Conservation (phyloP, 2,113 vertebrate species). For the Misgurnus anguillicaudatus region DNA sequence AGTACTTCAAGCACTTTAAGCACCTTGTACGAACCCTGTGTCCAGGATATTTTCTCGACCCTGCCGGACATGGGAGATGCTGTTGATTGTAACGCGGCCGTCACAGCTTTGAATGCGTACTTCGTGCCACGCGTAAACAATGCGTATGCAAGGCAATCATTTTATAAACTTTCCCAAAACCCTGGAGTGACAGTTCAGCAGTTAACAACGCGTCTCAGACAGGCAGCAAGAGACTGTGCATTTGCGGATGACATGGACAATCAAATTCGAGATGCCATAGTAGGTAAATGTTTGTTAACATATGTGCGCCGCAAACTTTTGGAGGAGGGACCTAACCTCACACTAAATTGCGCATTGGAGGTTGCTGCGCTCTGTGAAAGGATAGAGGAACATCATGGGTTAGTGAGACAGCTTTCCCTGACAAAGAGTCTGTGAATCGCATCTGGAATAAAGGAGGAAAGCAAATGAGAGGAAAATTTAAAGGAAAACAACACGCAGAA, state of each 20-base stretch:
- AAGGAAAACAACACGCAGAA: conserved; percentile 5
- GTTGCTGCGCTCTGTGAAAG: no score
- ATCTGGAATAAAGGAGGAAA: conserved; percentile 19
- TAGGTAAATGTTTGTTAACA: neutral
- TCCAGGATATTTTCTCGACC: conserved; percentile 36
- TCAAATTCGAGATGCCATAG: neutral
- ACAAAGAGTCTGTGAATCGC: conserved; percentile 16
- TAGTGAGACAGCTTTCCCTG: neutral
- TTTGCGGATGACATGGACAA: no score
- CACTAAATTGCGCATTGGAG: no score
- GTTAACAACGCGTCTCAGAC: neutral
- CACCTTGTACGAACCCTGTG: conserved; percentile 21
- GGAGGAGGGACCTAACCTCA: no score
- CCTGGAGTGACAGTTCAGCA: neutral
- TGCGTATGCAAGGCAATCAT: neutral
- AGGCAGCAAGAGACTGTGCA: no score
- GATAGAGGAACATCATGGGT: conserved; percentile 6
- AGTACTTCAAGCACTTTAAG: no score
- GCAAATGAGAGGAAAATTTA: neutral
- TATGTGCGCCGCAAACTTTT: no score
- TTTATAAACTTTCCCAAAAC: conserved; percentile 10
- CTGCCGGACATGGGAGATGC: neutral
- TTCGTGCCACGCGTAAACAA: conserved; percentile 25
- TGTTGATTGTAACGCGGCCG: neutral
- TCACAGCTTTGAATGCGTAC: conserved; percentile 12